These are phyloP conservation scores for Wiebesia pumilae DNA, from an alignment of 1,140 invertebrate genomes.

Conservation along the genomic window DNA sequence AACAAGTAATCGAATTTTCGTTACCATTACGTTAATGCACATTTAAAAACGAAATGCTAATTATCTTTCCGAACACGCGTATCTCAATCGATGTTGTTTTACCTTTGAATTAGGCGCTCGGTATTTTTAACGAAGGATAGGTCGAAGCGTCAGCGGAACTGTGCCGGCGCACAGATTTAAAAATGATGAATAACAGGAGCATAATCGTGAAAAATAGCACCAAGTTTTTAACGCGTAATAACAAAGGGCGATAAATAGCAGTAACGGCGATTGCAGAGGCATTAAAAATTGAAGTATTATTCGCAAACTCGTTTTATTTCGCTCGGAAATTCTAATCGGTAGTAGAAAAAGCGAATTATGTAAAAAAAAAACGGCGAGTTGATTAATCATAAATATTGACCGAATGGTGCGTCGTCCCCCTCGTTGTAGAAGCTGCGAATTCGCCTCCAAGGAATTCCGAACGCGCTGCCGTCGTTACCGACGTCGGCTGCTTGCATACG, in stretches of 20 bases:
- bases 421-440: not conserved
- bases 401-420: no score
- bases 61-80: not conserved
- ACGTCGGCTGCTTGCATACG: not conserved
- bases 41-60: not conserved
- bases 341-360: not conserved
- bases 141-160: not conserved
- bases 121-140: not conserved
- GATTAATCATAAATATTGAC: no score
- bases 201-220: no score
- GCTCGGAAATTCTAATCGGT: not conserved
- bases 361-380: no score
- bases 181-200: no score
- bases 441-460: not conserved
- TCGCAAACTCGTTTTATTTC: not conserved
- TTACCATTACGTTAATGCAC: not conserved
- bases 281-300: not conserved
- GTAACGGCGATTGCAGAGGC: not conserved
- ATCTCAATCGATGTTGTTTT: not conserved
- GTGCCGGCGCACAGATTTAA: no score
- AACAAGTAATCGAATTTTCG: slow-evolving; percentile 11
- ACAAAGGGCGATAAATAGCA: not conserved
- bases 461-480: no score
- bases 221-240: not conserved
- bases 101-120: not conserved